A percentile compares a stretch with the other conserved stretches of the same genome.
These are phyloP conservation scores for Potamilus streckersoni DNA, from an alignment of 1,140 invertebrate species.

Conservation along the genomic window DNA sequence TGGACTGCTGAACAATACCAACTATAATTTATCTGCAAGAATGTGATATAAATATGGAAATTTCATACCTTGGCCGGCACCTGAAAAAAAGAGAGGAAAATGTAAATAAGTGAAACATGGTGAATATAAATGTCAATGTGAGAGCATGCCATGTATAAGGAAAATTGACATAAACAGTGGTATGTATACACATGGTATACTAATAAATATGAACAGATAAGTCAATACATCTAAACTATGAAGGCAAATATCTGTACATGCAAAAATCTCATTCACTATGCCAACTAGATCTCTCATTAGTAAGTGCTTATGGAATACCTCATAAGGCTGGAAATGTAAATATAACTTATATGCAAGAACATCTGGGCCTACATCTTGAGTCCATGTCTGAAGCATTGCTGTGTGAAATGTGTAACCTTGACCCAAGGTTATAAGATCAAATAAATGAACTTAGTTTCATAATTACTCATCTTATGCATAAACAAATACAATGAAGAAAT, in stretches of 20 bases:
- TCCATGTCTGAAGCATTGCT: no score
- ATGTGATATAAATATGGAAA: not conserved
- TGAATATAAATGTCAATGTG: no score
- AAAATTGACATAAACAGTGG: not conserved
- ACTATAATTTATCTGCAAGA: not conserved
- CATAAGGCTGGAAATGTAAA: no score
- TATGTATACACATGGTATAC: not conserved
- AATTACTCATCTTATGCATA: no score
- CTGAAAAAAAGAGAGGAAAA: slow-evolving; percentile 53
- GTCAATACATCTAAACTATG: not conserved
- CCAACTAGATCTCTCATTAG: no score
- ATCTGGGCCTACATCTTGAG: no score
- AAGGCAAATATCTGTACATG: not conserved
- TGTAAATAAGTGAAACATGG: not conserved
- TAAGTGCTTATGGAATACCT: no score
- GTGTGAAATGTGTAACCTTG: no score
- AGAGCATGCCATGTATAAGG: slow-evolving; percentile 11
- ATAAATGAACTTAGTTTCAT: no score
- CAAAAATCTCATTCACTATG: not conserved
- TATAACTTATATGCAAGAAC: no score
- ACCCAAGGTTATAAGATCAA: no score
- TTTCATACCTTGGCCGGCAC: slow-evolving; percentile 76
- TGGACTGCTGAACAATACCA: not conserved
- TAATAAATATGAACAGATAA: not conserved
- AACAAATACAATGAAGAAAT: no score